These are phyloP conservation scores for Caligus rogercresseyi DNA, from an alignment of 1,140 invertebrate species.

Conservation along the genomic window DNA sequence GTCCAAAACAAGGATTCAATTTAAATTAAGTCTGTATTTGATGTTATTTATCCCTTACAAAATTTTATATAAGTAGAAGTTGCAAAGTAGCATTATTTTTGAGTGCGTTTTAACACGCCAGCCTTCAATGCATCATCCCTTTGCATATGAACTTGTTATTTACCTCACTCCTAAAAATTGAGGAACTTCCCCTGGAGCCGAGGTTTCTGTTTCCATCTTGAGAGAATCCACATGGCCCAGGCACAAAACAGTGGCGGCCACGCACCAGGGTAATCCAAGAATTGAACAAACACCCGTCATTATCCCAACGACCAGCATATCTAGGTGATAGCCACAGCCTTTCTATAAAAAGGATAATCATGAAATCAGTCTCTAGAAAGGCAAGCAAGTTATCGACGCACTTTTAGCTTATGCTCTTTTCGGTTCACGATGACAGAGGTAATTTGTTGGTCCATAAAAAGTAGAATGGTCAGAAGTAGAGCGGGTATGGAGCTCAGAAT, in stretches of 20 bases:
- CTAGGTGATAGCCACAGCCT: slow-evolving; percentile 32
- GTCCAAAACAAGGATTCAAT: too few species aligned
- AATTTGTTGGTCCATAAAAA: slow-evolving; percentile 34
- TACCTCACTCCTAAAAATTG: slow-evolving; percentile 30
- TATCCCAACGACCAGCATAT: slow-evolving; percentile 29
- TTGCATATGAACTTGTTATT: too few species aligned
- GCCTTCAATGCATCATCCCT: too few species aligned
- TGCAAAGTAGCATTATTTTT: too few species aligned
- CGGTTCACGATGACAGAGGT: slow-evolving; percentile 33
- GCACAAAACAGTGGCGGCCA: slow-evolving; percentile 32
- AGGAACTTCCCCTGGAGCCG: slow-evolving; percentile 30
- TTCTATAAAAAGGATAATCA: slow-evolving; percentile 26
- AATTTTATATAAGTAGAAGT: too few species aligned
- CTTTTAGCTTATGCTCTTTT: slow-evolving; percentile 32
- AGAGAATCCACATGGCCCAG: slow-evolving; percentile 30
- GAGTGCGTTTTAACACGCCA: too few species aligned
- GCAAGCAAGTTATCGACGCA: too few species aligned
- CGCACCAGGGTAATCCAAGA: slow-evolving; percentile 33
- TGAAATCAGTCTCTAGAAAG: too few species aligned
- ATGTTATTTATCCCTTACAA: too few species aligned
- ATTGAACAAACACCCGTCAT: slow-evolving; percentile 31
- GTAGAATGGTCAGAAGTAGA: slow-evolving; percentile 29
- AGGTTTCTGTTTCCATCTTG: slow-evolving; percentile 27
- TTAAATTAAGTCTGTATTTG: too few species aligned
- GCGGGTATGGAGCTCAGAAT: slow-evolving; percentile 25